Evolutionary conservation across 2,113 vertebrate genomes (phyloP).

Genomic region (Phasianus colchicus): DNA sequence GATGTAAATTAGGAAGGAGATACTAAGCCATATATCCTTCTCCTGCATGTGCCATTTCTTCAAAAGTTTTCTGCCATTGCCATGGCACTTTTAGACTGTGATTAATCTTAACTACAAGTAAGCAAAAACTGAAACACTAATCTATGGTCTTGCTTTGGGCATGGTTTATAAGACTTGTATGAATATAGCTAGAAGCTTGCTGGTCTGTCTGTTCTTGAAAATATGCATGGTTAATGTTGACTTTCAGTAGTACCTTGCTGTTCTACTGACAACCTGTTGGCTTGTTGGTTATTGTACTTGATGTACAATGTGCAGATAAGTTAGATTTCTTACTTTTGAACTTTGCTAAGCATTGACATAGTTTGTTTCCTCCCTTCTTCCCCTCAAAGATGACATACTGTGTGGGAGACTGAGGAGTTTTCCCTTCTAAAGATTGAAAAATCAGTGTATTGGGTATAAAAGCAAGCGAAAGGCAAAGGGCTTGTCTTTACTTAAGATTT

Average conservation of each 20-base stretch:
- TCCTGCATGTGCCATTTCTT: not conserved
- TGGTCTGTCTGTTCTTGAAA: not conserved
- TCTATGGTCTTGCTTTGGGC: not conserved
- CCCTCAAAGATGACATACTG: not conserved
- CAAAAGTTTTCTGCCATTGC: not conserved
- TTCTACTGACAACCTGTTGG: not conserved
- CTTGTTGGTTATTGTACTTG: not conserved
- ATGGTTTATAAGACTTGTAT: not conserved
- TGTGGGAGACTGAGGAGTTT: not conserved
- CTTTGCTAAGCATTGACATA: not conserved
- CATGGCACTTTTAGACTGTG: not conserved
- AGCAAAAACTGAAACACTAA: not conserved
- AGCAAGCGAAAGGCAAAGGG: not conserved
- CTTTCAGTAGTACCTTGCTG: not conserved
- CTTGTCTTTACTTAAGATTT: not conserved
- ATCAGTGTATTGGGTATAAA: not conserved
- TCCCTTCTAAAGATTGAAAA: not conserved
- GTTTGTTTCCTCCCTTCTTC: not conserved
- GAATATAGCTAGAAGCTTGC: not conserved
- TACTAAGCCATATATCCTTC: not conserved
- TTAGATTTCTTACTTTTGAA: not conserved
- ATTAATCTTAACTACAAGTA: not conserved
- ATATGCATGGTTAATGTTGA: fast-evolving
- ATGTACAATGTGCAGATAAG: not conserved
- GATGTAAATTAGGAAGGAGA: not conserved